Conservation (phyloP, 1,140 invertebrate species). For the Drosophila orena region DNA sequence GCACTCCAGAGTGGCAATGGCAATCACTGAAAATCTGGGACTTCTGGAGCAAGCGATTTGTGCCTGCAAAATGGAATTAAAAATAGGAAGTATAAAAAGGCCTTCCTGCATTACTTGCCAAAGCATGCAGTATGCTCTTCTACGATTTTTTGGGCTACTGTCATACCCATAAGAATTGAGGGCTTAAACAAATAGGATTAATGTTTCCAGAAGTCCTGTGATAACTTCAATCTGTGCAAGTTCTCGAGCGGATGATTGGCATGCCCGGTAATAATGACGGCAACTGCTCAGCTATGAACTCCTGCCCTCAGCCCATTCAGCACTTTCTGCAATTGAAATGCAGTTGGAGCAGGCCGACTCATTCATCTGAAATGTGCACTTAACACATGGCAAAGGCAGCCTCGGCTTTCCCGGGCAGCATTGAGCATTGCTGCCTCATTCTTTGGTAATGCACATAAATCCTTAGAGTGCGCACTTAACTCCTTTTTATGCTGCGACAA, state of each 20-base stretch:
- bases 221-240: not conserved
- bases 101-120: not conserved
- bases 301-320: constrained; percentile 10
- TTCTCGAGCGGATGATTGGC: constrained; percentile 23
- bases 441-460: constrained; percentile 58
- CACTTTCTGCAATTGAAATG: constrained; percentile 48
- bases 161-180: not conserved
- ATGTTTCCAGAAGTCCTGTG: not conserved
- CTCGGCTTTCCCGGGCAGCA: constrained; percentile 19
- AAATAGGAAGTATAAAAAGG: not conserved
- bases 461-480: constrained; percentile 81
- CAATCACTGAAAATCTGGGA: not conserved
- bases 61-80: constrained; percentile 2
- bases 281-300: constrained; percentile 24
- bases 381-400: constrained; percentile 63
- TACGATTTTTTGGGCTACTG: not conserved
- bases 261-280: constrained; percentile 12
- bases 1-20: constrained; percentile 7
- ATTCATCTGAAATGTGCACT: constrained; percentile 69
- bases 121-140: constrained; percentile 5
- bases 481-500: constrained; percentile 81
- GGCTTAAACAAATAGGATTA: not conserved
- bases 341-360: constrained; percentile 26
- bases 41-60: not conserved
- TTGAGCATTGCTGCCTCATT: constrained; percentile 39